Percentiles rank a stretch among this genome's conserved stretches.
Evolutionary conservation across 2,797 vertebrate species (phyloP).

Genomic region (Orestias chungarensis): DNA sequence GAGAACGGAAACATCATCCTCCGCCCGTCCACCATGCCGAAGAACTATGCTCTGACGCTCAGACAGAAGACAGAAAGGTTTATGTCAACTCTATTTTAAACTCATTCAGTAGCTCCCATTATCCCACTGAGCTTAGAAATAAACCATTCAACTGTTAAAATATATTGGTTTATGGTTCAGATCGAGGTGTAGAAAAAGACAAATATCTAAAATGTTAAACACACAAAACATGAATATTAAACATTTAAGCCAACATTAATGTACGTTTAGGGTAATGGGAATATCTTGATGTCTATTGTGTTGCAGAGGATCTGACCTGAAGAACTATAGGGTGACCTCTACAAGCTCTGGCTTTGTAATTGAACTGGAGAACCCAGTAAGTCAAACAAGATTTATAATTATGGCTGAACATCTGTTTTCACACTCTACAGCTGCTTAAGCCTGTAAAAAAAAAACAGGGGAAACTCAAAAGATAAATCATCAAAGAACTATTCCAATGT

Average conservation of each 20-base stretch:
- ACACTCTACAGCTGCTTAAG: neutral
- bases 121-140: neutral
- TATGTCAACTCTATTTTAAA: neutral
- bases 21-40: slow-evolving; percentile 77
- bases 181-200: neutral
- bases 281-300: slow-evolving; percentile 3
- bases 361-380: slow-evolving; percentile 67
- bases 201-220: neutral
- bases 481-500: neutral
- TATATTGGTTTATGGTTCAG: neutral
- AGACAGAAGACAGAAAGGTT: slow-evolving; percentile 62
- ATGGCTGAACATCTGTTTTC: neutral
- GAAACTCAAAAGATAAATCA: neutral
- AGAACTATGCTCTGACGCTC: slow-evolving; percentile 81
- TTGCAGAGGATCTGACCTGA: slow-evolving; percentile 64
- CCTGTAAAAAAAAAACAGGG: neutral
- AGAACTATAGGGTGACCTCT: slow-evolving; percentile 68
- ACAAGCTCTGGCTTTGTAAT: slow-evolving; percentile 60
- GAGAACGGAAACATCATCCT: slow-evolving; percentile 82
- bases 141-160: neutral
- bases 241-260: neutral
- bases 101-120: neutral
- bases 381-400: slow-evolving; percentile 21
- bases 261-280: neutral
- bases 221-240: neutral